Conservation (phyloP, 2,888 invertebrate genomes). For the Rhagophthalmus giganteus region DNA sequence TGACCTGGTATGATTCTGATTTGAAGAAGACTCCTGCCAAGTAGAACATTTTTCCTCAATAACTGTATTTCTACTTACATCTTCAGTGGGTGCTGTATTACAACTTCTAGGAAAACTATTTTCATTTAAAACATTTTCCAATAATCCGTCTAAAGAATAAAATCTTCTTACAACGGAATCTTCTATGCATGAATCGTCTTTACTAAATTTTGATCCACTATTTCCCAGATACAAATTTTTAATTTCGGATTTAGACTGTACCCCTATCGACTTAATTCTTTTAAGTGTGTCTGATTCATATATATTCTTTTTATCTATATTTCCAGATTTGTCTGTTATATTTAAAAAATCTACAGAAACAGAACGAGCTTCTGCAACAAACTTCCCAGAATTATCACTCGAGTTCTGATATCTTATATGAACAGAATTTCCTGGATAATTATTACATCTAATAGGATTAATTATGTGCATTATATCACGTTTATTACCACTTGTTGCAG, state of each 20-base stretch:
- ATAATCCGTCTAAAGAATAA: constrained; percentile 62
- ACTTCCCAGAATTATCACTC: constrained; percentile 55
- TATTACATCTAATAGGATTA: constrained; percentile 65
- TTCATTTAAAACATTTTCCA: constrained; percentile 57
- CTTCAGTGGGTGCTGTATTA: constrained; percentile 31
- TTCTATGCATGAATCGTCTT: constrained; percentile 28
- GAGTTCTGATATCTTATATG: constrained; percentile 35
- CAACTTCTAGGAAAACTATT: constrained; percentile 18
- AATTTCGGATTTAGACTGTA: constrained; percentile 58
- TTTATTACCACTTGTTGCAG: constrained; percentile 64
- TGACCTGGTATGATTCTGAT: constrained; percentile 79
- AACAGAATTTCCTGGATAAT: constrained; percentile 33
- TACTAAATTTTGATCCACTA: constrained; percentile 46
- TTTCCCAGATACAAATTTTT: constrained; percentile 54
- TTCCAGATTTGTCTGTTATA: constrained; percentile 66
- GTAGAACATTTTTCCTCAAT: constrained; percentile 75
- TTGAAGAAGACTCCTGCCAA: constrained; percentile 80
- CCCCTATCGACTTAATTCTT: constrained; percentile 60
- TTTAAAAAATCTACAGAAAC: constrained; percentile 69
- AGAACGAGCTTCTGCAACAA: constrained; percentile 63
- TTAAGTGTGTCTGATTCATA: constrained; percentile 70
- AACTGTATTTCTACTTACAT: constrained; percentile 15
- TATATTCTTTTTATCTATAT: constrained; percentile 70
- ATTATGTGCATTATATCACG: constrained; percentile 73
- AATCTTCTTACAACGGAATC: constrained; percentile 57